Evolutionary conservation across 2,797 vertebrate species (phyloP).

Genomic region (Cottoperca gobio): DNA sequence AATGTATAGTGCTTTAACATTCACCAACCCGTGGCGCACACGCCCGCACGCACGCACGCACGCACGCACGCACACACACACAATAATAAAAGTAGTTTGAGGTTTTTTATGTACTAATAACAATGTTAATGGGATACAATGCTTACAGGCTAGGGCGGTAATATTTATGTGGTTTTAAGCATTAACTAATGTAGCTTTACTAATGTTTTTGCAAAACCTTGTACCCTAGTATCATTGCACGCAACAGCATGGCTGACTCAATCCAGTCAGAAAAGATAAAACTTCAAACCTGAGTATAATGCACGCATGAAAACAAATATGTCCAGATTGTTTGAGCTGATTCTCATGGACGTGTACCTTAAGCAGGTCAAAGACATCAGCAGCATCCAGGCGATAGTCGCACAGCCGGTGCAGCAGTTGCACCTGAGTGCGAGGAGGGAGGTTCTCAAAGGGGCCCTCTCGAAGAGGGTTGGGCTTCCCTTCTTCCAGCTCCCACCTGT

Average conservation of each 20-base stretch:
- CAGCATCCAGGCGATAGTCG: conserved; percentile 96
- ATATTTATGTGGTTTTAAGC: not conserved
- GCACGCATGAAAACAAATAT: not conserved
- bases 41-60: too few relatives aligned
- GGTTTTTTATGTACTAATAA: not conserved
- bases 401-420: conserved; percentile 96
- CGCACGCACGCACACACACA: too few relatives aligned
- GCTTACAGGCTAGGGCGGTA: not conserved
- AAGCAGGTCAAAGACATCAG: conserved; percentile 96
- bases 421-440: conserved; percentile 91
- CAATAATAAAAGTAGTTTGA: not conserved
- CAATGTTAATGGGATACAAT: not conserved
- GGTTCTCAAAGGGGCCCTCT: conserved; percentile 89
- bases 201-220: conserved; percentile 3
- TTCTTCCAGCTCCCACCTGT: conserved; percentile 98
- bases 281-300: not conserved
- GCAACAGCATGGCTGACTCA: not conserved
- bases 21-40: too few relatives aligned
- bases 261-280: not conserved
- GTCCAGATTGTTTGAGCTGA: not conserved
- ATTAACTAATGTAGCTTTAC: not conserved
- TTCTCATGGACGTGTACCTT: conserved; percentile 85
- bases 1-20: not conserved
- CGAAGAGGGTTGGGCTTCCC: conserved; percentile 95
- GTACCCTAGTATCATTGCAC: not conserved